Conservation (phyloP, 2,888 invertebrate genomes). For the Calliscelio sp. region DNA sequence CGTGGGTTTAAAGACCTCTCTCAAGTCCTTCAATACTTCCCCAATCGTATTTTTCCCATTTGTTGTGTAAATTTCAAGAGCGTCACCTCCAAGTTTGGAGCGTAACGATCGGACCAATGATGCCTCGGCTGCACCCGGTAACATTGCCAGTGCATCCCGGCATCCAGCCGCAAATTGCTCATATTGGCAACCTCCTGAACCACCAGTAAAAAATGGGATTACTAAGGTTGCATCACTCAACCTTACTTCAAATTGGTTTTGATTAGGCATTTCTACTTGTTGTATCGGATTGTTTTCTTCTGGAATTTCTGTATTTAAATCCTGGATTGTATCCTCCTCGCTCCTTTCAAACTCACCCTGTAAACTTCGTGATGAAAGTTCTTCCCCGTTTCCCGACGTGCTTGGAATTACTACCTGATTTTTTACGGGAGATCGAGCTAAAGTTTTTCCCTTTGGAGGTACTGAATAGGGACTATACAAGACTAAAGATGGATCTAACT, state of each 20-base stretch:
- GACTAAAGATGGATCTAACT: background rate
- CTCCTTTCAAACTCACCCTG: background rate
- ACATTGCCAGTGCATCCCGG: background rate
- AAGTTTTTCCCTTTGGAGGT: background rate
- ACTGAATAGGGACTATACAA: background rate
- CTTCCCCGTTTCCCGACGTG: background rate
- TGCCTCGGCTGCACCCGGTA: background rate
- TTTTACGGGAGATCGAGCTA: background rate
- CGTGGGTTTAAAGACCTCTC: background rate
- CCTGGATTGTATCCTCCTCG: too few species aligned
- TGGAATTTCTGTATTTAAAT: too few species aligned
- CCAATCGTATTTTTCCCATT: background rate
- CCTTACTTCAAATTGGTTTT: too few species aligned
- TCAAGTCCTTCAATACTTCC: background rate
- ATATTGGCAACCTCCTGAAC: background rate
- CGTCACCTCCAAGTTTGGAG: background rate
- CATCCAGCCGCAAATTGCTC: conserved; percentile 1
- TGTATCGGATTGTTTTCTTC: too few species aligned
- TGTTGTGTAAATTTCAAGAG: background rate
- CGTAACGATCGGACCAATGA: background rate
- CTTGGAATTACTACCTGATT: too few species aligned
- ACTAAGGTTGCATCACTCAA: background rate
- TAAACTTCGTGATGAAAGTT: background rate
- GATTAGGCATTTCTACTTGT: too few species aligned
- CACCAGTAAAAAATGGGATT: background rate